A percentile compares a stretch with the other conserved stretches of the same genome.
These are phyloP conservation scores for Rotaria sp. DNA, from an alignment of 2,888 invertebrate genomes.

Conservation along the genomic window DNA sequence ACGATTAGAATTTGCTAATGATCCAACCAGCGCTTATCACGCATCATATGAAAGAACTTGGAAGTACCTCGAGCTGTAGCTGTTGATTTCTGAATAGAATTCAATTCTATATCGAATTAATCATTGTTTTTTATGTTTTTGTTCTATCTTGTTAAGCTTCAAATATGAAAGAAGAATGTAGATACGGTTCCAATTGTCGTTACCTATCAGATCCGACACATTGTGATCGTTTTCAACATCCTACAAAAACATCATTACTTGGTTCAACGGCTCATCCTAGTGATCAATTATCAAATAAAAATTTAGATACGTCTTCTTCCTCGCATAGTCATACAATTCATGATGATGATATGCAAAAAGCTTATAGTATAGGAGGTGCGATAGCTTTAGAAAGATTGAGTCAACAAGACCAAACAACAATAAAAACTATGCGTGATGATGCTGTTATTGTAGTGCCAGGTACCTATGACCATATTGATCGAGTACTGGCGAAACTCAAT, in stretches of 20 bases:
- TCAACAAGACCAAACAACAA: not conserved
- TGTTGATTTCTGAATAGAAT: too few relatives aligned
- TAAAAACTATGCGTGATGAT: not conserved
- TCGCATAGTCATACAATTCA: not conserved
- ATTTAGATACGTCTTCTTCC: not conserved
- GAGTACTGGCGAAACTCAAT: not conserved
- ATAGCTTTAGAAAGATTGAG: not conserved
- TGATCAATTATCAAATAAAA: not conserved
- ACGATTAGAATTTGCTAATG: too few relatives aligned
- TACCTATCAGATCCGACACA: not conserved
- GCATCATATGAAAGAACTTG: too few relatives aligned
- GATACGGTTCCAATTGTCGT: not conserved
- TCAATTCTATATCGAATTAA: too few relatives aligned
- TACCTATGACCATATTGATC: slow-evolving; percentile 1
- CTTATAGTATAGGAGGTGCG: not conserved
- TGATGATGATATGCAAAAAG: not conserved
- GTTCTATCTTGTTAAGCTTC: not conserved
- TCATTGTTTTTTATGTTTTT: too few relatives aligned
- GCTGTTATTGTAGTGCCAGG: not conserved
- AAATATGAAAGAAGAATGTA: not conserved
- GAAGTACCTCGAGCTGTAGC: too few relatives aligned
- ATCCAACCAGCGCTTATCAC: too few relatives aligned
- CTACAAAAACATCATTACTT: not conserved
- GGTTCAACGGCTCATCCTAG: too few relatives aligned
- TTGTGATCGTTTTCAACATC: not conserved